Evolutionary conservation across 2,113 vertebrate species (phyloP), one percentile per base, ranked within the genome.

Genomic region (Silurus meridionalis): DNA sequence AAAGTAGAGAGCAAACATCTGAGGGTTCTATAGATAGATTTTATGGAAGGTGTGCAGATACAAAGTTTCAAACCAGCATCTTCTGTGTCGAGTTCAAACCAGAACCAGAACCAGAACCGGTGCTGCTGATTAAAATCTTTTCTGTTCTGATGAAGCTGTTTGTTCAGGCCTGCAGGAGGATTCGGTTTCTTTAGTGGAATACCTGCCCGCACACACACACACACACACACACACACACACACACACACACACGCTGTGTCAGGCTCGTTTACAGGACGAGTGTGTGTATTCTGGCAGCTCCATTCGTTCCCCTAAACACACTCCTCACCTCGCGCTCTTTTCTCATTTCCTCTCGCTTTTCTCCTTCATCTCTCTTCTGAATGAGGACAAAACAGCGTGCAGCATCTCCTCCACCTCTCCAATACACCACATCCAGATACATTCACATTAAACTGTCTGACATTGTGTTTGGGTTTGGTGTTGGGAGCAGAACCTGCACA

Each of bases 241-340:
- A 69, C 80, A 71, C n/a, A 78, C 80, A 46, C 80, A 83, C 66
- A 85, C 79, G 78, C 79, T 82, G 87, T 87, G 89, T 88, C 89
- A 88, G 82, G 74, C 85, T 86, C 55, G 53, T 67, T 86, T 83
- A 78, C 82, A 75, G 61, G 64, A 71, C 52, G 61, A 63, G n/a
- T 3, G 58, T 83, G 46, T 63, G 79, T 46, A 61, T 81, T 84
- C 46, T 82, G 79, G 52, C 80, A 83, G 74, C 60, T 69, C 50
- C 72, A 69, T 69, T 61, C 69, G 14, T n/a, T 60, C 80, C 72
- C 25, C 63, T 85, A 64, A 85, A 87, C 61, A n/a, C 86, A 63
- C 37, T 63, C 67, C 61, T 61, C 60, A 67, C 78, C 61, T 80
- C 37, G 53, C 57, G 82, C 83, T 61, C 64, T 79, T 64, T 83